A percentile compares a stretch with the other conserved stretches of the same genome.
phyloP scores from a whole-genome alignment of 1,140 invertebrate genomes.

The Luehdorfia chinensis region DNA sequence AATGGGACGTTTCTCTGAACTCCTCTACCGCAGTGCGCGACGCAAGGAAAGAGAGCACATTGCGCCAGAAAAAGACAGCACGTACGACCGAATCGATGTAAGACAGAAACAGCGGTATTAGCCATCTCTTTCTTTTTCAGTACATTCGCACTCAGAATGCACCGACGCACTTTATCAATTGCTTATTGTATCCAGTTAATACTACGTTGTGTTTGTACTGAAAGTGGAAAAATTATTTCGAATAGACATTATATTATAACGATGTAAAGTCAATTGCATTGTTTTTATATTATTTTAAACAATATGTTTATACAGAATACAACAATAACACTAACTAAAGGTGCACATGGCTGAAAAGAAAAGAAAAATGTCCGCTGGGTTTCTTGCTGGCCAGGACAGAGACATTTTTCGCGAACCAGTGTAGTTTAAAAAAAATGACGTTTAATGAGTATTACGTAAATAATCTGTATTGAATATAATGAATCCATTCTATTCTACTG shows the following conservation, averaged over 20 bases:
- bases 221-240: slow-evolving; percentile 5
- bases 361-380: too few species aligned
- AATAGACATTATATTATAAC: too few species aligned
- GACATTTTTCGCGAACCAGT: too few species aligned
- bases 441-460: too few species aligned
- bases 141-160: slow-evolving; percentile 53
- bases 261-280: too few species aligned
- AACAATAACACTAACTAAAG: too few species aligned
- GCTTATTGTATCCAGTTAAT: slow-evolving; percentile 15
- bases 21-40: slow-evolving; percentile 61
- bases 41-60: slow-evolving; percentile 34
- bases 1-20: slow-evolving; percentile 55
- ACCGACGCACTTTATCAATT: slow-evolving; percentile 35
- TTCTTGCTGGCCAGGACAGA: too few species aligned
- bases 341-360: too few species aligned
- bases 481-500: too few species aligned
- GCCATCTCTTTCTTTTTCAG: slow-evolving; percentile 41
- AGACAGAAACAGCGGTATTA: slow-evolving; percentile 25
- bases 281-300: slow-evolving; percentile 5
- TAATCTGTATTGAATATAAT: too few species aligned
- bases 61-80: slow-evolving; percentile 36
- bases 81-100: slow-evolving; percentile 64
- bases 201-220: slow-evolving; percentile 15
- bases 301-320: too few species aligned
- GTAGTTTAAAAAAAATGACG: too few species aligned